phyloP scores from a whole-genome alignment of 2,113 vertebrate species.

The Epinephelus cyanopodus region DNA sequence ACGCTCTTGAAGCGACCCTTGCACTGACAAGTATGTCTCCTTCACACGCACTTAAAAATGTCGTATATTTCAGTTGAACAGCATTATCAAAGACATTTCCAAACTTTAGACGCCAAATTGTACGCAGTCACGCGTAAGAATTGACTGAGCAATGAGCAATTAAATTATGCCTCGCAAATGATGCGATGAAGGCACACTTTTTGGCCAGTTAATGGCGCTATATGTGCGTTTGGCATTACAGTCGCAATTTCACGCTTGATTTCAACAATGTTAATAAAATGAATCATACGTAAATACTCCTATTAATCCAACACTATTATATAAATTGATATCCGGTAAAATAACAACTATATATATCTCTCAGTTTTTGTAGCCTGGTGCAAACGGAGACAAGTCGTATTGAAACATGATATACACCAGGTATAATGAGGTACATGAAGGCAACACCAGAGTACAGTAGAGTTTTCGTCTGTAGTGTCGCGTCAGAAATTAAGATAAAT shows the following conservation, averaged over 20 bases:
- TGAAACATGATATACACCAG: no score
- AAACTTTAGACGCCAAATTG: fast-evolving
- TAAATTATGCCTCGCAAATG: fast-evolving
- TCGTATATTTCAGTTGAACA: neutral
- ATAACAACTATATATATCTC: fast-evolving
- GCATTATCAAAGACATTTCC: neutral
- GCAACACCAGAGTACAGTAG: neutral
- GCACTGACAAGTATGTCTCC: fast-evolving
- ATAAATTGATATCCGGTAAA: neutral
- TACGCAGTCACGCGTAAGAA: neutral
- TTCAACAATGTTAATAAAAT: neutral
- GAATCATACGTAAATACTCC: neutral
- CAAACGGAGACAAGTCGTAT: neutral
- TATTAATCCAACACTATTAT: neutral
- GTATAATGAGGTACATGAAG: neutral
- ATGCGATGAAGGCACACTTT: fast-evolving
- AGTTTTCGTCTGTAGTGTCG: neutral
- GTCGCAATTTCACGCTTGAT: neutral
- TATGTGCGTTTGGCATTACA: neutral
- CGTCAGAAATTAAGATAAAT: neutral
- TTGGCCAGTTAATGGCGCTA: neutral
- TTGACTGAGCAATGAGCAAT: fast-evolving
- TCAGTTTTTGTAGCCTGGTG: no score
- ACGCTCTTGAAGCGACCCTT: conserved; percentile 52
- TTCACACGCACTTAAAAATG: fast-evolving